A percentile compares a stretch with the other conserved stretches of the same genome.
These are phyloP conservation scores for Halichondria panicea DNA, from an alignment of 37 sponge, comb jelly and placozoan species.

Conservation along the genomic window DNA sequence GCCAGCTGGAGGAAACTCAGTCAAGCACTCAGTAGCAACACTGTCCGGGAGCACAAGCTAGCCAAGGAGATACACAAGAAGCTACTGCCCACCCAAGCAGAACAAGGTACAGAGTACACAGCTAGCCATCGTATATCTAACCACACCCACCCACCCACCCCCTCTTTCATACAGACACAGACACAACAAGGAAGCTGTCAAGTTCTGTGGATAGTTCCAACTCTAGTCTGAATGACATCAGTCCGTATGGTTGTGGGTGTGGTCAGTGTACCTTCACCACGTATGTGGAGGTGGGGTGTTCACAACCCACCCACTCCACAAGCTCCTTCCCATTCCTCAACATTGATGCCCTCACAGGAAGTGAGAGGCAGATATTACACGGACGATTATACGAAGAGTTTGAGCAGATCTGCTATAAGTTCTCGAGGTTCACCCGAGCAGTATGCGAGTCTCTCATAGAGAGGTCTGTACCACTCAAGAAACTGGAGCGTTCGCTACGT, in stretches of 20 bases:
- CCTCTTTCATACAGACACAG: too few relatives aligned
- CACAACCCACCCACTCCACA: neutral
- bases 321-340: slow-evolving; percentile 19
- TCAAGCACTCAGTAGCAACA: neutral
- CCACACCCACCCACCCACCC: neutral
- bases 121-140: neutral
- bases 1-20: neutral
- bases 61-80: neutral
- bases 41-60: neutral
- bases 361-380: neutral
- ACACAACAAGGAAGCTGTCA: too few relatives aligned
- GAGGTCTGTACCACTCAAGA: neutral
- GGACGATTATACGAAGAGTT: neutral
- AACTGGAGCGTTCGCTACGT: neutral
- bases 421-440: neutral
- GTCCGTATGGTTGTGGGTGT: slow-evolving; percentile 18
- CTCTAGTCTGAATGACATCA: too few relatives aligned
- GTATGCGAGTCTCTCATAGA: neutral
- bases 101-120: neutral
- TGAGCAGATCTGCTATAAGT: neutral
- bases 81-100: too few relatives aligned
- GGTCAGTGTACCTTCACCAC: slow-evolving; percentile 7
- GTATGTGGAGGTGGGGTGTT: neutral
- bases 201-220: too few relatives aligned
- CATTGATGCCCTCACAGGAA: neutral